Percentiles rank a stretch among this genome's conserved stretches.
Evolutionary conservation across 2,888 invertebrate genomes (phyloP).

Genomic region (Synanthedon andrenaeformis): DNA sequence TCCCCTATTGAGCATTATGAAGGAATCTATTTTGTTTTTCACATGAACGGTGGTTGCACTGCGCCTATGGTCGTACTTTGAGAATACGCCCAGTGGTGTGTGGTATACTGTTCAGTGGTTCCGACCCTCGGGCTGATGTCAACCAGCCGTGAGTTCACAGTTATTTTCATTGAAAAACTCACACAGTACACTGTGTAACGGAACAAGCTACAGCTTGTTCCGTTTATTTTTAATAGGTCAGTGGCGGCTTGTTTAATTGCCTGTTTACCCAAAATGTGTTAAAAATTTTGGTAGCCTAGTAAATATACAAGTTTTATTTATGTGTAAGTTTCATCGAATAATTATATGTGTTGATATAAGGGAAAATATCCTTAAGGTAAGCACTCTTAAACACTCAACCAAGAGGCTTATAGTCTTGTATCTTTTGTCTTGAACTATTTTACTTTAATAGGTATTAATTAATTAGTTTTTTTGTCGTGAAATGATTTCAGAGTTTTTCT

Average conservation of each 20-base stretch:
- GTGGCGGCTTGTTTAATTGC: conserved; percentile 6
- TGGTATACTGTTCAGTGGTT: conserved; percentile 14
- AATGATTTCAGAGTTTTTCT: no score
- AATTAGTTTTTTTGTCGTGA: no score
- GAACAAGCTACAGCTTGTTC: no score
- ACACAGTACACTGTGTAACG: conserved; percentile 2
- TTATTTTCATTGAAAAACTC: conserved; percentile 3
- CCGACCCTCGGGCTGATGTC: conserved; percentile 9
- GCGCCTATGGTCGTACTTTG: conserved; percentile 2
- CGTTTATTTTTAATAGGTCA: conserved; percentile 5
- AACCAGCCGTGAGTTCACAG: conserved; percentile 1
- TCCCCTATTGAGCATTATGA: neutral
- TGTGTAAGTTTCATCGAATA: no score
- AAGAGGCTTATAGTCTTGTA: no score
- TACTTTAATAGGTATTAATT: no score
- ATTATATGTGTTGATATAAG: no score
- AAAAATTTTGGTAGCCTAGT: neutral
- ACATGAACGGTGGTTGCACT: neutral
- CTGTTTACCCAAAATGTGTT: conserved; percentile 7
- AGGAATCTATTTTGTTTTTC: neutral
- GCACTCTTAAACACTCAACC: no score
- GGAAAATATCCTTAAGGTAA: no score
- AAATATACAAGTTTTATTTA: neutral
- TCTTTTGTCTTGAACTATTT: neutral
- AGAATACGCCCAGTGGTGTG: conserved; percentile 6